phyloP scores from a whole-genome alignment of 2,888 invertebrate genomes.

The Melipona beecheii region DNA sequence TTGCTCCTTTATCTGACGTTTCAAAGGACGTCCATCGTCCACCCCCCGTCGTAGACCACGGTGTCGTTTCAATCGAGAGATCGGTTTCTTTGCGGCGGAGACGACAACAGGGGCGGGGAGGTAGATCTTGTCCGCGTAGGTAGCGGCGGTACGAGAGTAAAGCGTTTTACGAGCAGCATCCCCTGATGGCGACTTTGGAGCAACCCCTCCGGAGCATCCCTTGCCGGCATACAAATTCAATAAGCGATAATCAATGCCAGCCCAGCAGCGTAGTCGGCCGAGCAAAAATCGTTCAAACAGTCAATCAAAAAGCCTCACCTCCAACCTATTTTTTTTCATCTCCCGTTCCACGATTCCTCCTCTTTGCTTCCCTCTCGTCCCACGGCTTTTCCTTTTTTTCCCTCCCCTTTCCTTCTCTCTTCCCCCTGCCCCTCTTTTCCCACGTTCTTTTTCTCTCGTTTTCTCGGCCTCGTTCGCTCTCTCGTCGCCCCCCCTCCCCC shows the following conservation, averaged over 20 bases:
- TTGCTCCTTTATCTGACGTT: background rate
- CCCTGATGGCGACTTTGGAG: conserved; percentile 72
- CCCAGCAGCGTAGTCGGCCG: conserved; percentile 75
- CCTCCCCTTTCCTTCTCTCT: background rate
- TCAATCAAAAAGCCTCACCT: conserved; percentile 80
- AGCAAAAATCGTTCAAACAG: conserved; percentile 83
- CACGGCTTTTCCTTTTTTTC: background rate
- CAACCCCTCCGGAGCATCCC: conserved; percentile 67
- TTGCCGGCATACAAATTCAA: conserved; percentile 80
- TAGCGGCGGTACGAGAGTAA: conserved; percentile 56
- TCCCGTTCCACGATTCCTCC: conserved; percentile 53
- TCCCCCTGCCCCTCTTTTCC: background rate
- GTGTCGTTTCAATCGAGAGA: conserved; percentile 5
- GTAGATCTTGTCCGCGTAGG: conserved; percentile 38
- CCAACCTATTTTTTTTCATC: conserved; percentile 65
- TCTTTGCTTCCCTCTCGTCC: conserved; percentile 56
- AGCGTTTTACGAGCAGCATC: conserved; percentile 64
- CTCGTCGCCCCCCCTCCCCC: conserved; percentile 1
- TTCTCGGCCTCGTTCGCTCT: conserved; percentile 54
- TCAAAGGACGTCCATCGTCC: background rate
- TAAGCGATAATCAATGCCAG: conserved; percentile 83
- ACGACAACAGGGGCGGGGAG: background rate
- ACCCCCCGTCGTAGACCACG: background rate
- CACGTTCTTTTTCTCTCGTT: conserved; percentile 31
- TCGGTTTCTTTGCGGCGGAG: conserved; percentile 30